These are phyloP conservation scores for Alethe castanea DNA, from an alignment of 2,113 vertebrate genomes.

Conservation along the genomic window DNA sequence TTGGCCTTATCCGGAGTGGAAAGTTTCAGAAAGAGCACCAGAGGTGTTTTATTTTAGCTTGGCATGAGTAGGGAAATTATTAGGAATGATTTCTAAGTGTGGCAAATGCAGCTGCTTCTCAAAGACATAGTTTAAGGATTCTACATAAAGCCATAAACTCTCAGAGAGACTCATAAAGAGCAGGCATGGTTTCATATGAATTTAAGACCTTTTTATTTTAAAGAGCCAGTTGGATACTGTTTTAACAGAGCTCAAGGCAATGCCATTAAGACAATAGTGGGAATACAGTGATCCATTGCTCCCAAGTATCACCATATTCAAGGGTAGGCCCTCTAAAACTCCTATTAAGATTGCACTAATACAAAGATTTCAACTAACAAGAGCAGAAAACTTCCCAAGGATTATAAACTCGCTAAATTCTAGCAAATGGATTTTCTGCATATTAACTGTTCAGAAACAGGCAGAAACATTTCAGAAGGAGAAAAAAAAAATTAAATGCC, in stretches of 20 bases:
- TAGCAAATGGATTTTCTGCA: not conserved
- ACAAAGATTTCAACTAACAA: not conserved
- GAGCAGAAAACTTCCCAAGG: not conserved
- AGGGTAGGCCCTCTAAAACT: not conserved
- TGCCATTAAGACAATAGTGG: not conserved
- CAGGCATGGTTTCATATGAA: slow-evolving; percentile 17
- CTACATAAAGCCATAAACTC: slow-evolving; percentile 10
- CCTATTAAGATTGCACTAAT: not conserved
- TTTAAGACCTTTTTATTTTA: not conserved
- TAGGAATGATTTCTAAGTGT: slow-evolving; percentile 36
- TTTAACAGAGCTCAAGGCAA: not conserved
- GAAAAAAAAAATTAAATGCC: not conserved
- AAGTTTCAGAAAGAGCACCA: slow-evolving; percentile 40
- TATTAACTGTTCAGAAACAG: not conserved
- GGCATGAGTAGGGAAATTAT: slow-evolving; percentile 15
- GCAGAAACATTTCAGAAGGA: not conserved
- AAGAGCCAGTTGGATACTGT: not conserved
- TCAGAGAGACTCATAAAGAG: slow-evolving; percentile 29
- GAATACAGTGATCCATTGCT: not conserved
- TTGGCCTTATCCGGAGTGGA: slow-evolving; percentile 42
- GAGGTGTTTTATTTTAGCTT: slow-evolving; percentile 63
- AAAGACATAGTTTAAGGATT: slow-evolving; percentile 23
- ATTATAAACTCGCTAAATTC: not conserved
- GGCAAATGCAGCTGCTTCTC: slow-evolving; percentile 33
- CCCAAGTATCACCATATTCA: not conserved